phyloP scores from a whole-genome alignment of 2,113 vertebrate genomes.

The Rhipidura dahli region DNA sequence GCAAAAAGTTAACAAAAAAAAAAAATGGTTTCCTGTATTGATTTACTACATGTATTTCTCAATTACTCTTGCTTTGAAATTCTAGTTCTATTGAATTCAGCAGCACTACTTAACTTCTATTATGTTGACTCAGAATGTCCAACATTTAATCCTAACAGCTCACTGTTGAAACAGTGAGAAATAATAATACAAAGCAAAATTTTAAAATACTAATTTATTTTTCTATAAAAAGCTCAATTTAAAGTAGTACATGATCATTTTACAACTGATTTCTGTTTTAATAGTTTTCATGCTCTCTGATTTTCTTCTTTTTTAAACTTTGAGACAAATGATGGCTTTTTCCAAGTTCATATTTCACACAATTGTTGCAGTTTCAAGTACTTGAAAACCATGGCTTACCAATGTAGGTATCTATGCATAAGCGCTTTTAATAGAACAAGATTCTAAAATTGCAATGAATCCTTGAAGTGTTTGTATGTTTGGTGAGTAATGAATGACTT shows the following conservation, averaged over 20 bases:
- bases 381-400: background rate
- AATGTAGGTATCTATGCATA: background rate
- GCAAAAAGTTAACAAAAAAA: background rate
- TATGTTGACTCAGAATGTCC: background rate
- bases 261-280: background rate
- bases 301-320: background rate
- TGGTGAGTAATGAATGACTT: conserved; percentile 32
- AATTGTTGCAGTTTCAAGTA: background rate
- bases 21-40: background rate
- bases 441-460: background rate
- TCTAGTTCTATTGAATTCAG: background rate
- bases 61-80: background rate
- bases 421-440: background rate
- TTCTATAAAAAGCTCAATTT: background rate
- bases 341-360: background rate
- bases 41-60: background rate
- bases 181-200: background rate
- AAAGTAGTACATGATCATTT: background rate
- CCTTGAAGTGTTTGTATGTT: background rate
- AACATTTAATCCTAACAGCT: background rate
- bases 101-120: background rate
- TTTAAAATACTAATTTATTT: background rate
- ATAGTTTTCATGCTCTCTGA: background rate
- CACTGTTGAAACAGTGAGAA: background rate
- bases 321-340: background rate